Conservation (phyloP, 2,113 vertebrate species). For the Oxyura jamaicensis region DNA sequence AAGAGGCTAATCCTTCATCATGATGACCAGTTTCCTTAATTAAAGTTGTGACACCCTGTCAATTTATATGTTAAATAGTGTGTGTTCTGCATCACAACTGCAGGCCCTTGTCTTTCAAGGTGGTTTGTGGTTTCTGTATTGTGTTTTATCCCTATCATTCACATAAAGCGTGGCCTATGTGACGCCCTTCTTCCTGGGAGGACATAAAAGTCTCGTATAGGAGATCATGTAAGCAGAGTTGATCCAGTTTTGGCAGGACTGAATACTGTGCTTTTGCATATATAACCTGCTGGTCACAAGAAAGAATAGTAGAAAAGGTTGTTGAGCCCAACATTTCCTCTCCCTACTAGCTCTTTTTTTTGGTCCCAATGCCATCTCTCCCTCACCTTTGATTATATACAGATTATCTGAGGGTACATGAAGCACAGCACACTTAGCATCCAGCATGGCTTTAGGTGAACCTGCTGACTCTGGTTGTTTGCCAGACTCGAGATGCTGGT, state of each 20-base stretch:
- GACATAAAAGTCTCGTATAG: background rate
- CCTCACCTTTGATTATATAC: background rate
- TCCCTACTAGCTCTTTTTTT: background rate
- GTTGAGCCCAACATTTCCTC: background rate
- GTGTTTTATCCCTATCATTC: background rate
- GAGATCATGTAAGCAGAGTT: background rate
- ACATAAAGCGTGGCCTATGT: background rate
- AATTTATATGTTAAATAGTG: background rate
- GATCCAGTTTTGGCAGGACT: background rate
- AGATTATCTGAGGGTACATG: background rate
- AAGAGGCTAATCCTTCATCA: background rate
- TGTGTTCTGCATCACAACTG: background rate
- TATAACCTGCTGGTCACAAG: background rate
- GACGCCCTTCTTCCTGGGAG: background rate
- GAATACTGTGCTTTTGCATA: background rate
- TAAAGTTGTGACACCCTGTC: background rate
- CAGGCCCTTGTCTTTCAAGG: background rate
- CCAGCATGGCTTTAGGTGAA: background rate
- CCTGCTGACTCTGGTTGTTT: background rate
- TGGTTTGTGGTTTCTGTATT: background rate
- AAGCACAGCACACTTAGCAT: background rate
- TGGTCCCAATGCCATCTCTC: background rate
- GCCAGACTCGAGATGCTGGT: background rate
- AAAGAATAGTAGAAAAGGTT: background rate
- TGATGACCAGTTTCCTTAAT: background rate